Evolutionary conservation across 1,140 invertebrate species (phyloP).

Genomic region (Muscidifurax raptorellus): DNA sequence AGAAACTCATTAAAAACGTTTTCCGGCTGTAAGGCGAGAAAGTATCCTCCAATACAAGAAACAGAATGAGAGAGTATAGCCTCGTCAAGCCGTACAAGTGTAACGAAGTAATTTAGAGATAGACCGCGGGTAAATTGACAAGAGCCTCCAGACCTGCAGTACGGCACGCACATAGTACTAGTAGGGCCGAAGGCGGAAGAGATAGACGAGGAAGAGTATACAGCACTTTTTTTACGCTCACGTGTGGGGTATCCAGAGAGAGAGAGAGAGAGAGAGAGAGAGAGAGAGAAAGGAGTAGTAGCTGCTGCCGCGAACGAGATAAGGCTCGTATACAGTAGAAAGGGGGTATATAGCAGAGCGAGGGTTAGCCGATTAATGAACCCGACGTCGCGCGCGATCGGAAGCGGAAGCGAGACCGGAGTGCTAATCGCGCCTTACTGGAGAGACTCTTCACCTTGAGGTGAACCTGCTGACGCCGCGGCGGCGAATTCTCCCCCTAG

Average conservation of each 20-base stretch:
- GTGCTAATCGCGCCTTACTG: conserved; percentile 36
- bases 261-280: background rate
- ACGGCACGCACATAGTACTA: background rate
- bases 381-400: conserved; percentile 26
- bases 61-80: background rate
- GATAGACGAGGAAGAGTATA: background rate
- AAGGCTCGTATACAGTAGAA: conserved; percentile 9
- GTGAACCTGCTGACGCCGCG: conserved; percentile 13
- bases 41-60: conserved; percentile 24
- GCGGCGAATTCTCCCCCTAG: background rate
- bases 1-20: conserved; percentile 34
- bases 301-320: conserved; percentile 11
- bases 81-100: conserved; percentile 35
- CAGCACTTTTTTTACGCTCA: background rate
- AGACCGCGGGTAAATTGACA: conserved; percentile 29
- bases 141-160: background rate
- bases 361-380: conserved; percentile 45
- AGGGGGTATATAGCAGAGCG: background rate
- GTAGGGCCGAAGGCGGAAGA: background rate
- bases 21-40: background rate
- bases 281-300: background rate
- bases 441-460: conserved; percentile 45
- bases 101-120: conserved; percentile 42
- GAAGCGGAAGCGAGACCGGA: conserved; percentile 39
- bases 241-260: background rate